Evolutionary conservation across 23 tunicate species (phyloP).

Genomic region (Trididemnum clinides): DNA sequence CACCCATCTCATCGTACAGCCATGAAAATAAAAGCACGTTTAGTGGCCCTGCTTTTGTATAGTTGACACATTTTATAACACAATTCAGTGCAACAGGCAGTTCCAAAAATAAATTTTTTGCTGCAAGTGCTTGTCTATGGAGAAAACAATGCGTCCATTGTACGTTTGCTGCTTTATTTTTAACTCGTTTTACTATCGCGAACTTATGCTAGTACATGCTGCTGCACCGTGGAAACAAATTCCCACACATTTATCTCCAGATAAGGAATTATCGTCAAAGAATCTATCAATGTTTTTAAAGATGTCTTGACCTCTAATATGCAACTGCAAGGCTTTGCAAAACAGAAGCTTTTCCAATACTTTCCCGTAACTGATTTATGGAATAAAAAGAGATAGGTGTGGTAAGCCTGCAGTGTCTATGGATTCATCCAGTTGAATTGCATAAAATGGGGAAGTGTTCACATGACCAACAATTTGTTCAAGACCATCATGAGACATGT

Average conservation of each 20-base stretch:
- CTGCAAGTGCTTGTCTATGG: constrained; percentile 55
- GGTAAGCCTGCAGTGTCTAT: constrained; percentile 42
- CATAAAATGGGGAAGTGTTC: constrained; percentile 10
- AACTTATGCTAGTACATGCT: constrained; percentile 54
- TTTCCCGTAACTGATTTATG: not conserved
- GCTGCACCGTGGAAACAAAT: constrained; percentile 59
- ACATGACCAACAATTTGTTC: constrained; percentile 37
- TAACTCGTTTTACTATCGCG: constrained; percentile 54
- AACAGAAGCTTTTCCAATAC: constrained; percentile 51
- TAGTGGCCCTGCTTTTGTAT: constrained; percentile 53
- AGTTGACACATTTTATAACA: constrained; percentile 60
- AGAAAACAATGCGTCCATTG: constrained; percentile 60
- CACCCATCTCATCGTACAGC: constrained; percentile 56
- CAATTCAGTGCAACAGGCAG: constrained; percentile 48
- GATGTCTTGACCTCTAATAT: constrained; percentile 54
- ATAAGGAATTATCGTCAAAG: constrained; percentile 32
- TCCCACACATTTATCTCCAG: constrained; percentile 47
- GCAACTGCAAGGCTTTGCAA: constrained; percentile 57
- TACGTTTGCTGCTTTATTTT: constrained; percentile 57
- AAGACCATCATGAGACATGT: constrained; percentile 50
- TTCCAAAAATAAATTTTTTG: constrained; percentile 55
- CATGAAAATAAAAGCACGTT: constrained; percentile 50
- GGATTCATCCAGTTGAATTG: constrained; percentile 31
- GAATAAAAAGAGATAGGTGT: constrained; percentile 39
- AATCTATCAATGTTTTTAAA: constrained; percentile 36